Percentiles rank a stretch among this genome's conserved stretches.
These are phyloP conservation scores for Canis aureus DNA, from an alignment of 2,113 vertebrate genomes.

Conservation along the genomic window DNA sequence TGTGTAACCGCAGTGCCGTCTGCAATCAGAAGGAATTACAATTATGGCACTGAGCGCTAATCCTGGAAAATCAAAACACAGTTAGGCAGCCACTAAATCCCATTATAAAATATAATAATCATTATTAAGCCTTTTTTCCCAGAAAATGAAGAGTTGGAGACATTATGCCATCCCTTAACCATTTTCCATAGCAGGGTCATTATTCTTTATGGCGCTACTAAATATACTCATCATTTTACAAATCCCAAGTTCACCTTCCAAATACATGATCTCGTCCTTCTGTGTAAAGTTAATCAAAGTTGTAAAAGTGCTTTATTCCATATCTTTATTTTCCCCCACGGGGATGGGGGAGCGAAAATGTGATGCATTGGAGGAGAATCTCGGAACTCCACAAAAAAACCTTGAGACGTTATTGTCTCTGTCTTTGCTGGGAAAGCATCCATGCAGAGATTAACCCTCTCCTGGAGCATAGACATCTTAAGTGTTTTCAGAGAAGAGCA, in stretches of 20 bases:
- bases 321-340: neutral
- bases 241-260: conserved; percentile 67
- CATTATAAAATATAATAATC: conserved; percentile 82
- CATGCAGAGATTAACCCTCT: neutral
- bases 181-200: conserved; percentile 66
- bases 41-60: conserved; percentile 74
- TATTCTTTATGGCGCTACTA: conserved; percentile 67
- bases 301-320: conserved; percentile 43
- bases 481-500: neutral
- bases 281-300: conserved; percentile 71
- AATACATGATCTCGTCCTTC: conserved; percentile 45
- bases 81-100: conserved; percentile 80
- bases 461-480: fast-evolving
- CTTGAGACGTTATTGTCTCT: neutral
- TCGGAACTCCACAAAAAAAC: neutral
- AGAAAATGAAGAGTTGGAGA: conserved; percentile 78
- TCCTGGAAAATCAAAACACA: conserved; percentile 85
- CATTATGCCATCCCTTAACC: conserved; percentile 59
- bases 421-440: fast-evolving
- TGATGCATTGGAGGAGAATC: neutral
- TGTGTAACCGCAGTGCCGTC: conserved; percentile 50
- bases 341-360: neutral
- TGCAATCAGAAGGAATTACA: conserved; percentile 80
- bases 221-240: conserved; percentile 53
- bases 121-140: conserved; percentile 77